Evolutionary conservation across 2,888 invertebrate genomes (phyloP), one percentile per base, ranked within the genome.

Genomic region (Ornithoptera alexandrae): DNA sequence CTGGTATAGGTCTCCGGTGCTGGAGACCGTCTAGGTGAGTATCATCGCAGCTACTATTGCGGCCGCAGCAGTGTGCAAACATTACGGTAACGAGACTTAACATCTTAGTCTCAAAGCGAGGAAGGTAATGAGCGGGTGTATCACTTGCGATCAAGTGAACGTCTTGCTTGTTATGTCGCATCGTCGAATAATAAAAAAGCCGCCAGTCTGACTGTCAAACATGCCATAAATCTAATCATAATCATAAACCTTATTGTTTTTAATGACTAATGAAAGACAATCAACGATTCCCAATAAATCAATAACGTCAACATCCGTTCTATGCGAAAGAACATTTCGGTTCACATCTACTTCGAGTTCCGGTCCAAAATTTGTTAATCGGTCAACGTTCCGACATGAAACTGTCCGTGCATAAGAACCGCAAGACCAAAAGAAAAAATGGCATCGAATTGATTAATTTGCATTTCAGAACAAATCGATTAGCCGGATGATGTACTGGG

Each of bases 401-500:
- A 68, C 60, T 62, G 56, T 53, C 65, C 65, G 62, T 58, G 60
- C 53, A 42, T 57, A 64, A 60, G 53, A 65, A 64, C 56, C 61
- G 60, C 46, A 22, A 42, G 61, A 63, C 68, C 18, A 53, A 58
- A 20, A 20, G 6, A 53, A 53, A 56, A 72, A 72, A 69, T 70
- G 65, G 30, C 53, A 65, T 65, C 65, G 50, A 66, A 67, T 67
- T 67, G 63, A 60, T 70, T 67, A 66, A 70, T 68, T 72, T 72
- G 69, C 69, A 70, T 72, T 69, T 70, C 30, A 42, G 67, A 69
- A 66, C 67, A 65, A 72, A 72, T 67, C 70, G 65, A 72, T 72
- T 70, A 66, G 60, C 64, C 63, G 64, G 65, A 65, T 67, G 65
- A 64, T 67, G 65, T 69, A 65, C 18, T 65, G 42, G 69, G 65